phyloP scores from a whole-genome alignment of 2,797 vertebrate species.

The Pipistrellus nathusii region DNA sequence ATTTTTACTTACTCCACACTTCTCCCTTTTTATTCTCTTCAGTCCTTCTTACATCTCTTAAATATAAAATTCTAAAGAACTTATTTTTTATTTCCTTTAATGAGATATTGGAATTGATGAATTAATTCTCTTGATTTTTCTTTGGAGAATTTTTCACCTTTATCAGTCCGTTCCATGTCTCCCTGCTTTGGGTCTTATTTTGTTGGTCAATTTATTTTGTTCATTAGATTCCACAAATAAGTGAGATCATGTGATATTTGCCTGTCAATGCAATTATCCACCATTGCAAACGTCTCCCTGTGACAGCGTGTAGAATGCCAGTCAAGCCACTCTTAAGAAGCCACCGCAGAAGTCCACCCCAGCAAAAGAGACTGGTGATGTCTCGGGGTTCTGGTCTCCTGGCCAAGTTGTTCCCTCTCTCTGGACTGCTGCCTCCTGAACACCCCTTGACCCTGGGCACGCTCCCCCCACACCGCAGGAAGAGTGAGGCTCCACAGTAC shows the following conservation, averaged over 20 bases:
- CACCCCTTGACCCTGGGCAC: not conserved
- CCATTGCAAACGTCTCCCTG: not conserved
- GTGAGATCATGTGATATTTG: no score
- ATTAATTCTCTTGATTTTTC: not conserved
- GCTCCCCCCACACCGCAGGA: no score
- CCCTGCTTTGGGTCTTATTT: no score
- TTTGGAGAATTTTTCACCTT: not conserved
- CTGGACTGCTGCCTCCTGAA: not conserved
- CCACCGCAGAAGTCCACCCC: not conserved
- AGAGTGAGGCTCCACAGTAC: not conserved
- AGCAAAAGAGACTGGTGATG: not conserved
- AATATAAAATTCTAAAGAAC: slow-evolving; percentile 28
- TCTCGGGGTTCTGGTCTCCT: not conserved
- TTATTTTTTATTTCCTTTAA: not conserved
- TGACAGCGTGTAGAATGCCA: not conserved
- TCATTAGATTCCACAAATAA: no score
- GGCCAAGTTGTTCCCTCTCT: not conserved
- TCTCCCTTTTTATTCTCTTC: not conserved
- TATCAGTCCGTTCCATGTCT: not conserved
- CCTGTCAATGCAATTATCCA: not conserved
- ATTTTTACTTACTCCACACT: not conserved
- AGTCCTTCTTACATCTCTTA: not conserved
- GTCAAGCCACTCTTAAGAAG: not conserved
- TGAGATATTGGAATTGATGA: not conserved
- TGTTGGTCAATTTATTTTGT: no score